These are phyloP conservation scores for Himalopsyche kuldschensis DNA, from an alignment of 2,888 invertebrate genomes.

Conservation along the genomic window DNA sequence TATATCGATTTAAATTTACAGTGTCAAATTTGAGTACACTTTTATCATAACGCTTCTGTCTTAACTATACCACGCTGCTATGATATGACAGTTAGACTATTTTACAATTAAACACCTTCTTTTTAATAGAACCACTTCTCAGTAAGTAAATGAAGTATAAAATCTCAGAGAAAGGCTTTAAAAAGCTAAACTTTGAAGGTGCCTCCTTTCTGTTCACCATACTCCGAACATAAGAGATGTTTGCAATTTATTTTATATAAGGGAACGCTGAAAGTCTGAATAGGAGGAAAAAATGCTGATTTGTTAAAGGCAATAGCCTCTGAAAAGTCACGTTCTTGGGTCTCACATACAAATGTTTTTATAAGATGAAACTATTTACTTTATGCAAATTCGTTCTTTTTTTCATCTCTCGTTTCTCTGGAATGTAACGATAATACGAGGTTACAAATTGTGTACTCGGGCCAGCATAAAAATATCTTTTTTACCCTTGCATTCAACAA, in stretches of 20 bases:
- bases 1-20: too few species aligned
- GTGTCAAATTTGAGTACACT: too few species aligned
- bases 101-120: too few species aligned
- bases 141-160: background rate
- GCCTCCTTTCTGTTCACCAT: background rate
- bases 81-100: too few species aligned
- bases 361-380: constrained; percentile 1
- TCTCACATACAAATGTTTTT: constrained; percentile 1
- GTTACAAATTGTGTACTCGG: background rate
- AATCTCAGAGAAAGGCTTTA: background rate
- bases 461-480: background rate
- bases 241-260: constrained; percentile 1
- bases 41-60: too few species aligned
- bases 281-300: constrained; percentile 1
- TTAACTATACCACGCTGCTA: too few species aligned
- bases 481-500: background rate
- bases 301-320: background rate
- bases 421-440: constrained; percentile 1
- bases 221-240: background rate
- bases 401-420: constrained; percentile 1
- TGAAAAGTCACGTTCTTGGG: background rate
- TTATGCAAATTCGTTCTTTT: background rate
- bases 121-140: background rate
- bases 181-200: background rate
- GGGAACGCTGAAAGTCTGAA: background rate